Percentiles rank a stretch among this genome's conserved stretches.
phyloP scores from a whole-genome alignment of 1,140 invertebrate genomes.

The Cherax quadricarinatus region DNA sequence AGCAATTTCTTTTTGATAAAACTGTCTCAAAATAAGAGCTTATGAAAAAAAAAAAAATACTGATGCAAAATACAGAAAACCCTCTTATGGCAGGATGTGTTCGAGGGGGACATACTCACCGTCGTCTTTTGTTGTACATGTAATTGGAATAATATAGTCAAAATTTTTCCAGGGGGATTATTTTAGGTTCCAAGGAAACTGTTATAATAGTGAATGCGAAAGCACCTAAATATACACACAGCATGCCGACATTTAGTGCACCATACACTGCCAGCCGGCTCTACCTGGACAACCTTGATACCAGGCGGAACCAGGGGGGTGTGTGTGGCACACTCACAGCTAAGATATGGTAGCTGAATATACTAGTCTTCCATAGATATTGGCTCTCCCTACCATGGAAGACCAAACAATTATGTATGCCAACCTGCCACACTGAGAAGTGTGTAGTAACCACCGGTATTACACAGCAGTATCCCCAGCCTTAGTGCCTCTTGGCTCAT shows the following conservation, averaged over 20 bases:
- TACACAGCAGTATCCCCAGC: too few species aligned
- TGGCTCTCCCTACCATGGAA: not conserved
- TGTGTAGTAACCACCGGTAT: too few species aligned
- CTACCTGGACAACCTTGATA: constrained; percentile 5
- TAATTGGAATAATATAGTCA: constrained; percentile 67
- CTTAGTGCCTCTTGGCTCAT: too few species aligned
- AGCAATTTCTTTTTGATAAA: not conserved
- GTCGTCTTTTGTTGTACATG: constrained; percentile 66
- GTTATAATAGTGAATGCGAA: constrained; percentile 26
- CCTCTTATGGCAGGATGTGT: constrained; percentile 59
- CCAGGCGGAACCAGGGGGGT: constrained; percentile 10
- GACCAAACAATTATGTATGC: not conserved
- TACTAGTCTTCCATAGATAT: not conserved
- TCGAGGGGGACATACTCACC: constrained; percentile 66
- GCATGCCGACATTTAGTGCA: constrained; percentile 11
- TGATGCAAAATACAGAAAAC: constrained; percentile 69
- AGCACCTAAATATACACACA: constrained; percentile 17
- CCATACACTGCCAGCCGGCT: constrained; percentile 1
- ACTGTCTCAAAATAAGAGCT: constrained; percentile 1
- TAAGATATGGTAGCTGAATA: not conserved
- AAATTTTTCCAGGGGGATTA: constrained; percentile 56
- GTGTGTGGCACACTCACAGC: constrained; percentile 2
- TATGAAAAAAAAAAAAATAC: constrained; percentile 24
- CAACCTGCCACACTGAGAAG: not conserved
- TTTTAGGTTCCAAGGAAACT: constrained; percentile 57